These are phyloP conservation scores for Catharus bicknelli DNA, from an alignment of 2,113 vertebrate genomes.

Conservation along the genomic window DNA sequence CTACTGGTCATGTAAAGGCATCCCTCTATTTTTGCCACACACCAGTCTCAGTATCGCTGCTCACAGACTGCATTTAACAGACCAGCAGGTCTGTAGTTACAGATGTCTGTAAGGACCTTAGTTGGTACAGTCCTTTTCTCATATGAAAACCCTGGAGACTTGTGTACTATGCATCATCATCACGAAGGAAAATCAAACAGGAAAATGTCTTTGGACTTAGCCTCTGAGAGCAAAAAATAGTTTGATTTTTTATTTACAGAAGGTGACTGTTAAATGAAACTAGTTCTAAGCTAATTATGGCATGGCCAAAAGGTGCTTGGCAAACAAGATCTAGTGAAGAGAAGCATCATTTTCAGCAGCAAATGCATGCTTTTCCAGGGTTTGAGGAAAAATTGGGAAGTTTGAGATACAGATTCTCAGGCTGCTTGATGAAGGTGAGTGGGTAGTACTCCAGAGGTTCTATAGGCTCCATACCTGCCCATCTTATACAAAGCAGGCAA, in stretches of 20 bases:
- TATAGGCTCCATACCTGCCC: background rate
- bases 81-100: background rate
- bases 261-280: background rate
- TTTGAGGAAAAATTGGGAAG: background rate
- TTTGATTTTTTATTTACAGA: background rate
- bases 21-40: too few relatives aligned
- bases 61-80: background rate
- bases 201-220: background rate
- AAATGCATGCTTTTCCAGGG: background rate
- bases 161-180: background rate
- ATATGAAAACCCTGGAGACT: background rate
- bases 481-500: background rate
- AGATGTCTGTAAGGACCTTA: background rate
- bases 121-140: background rate
- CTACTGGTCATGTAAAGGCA: background rate
- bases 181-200: background rate
- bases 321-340: background rate
- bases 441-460: background rate
- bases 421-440: background rate
- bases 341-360: background rate
- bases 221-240: background rate
- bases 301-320: background rate
- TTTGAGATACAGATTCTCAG: background rate
- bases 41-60: too few relatives aligned
- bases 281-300: background rate